Percentiles rank a stretch among this genome's conserved stretches.
These are phyloP conservation scores for Platysternon megacephalum DNA, from an alignment of 2,113 vertebrate genomes.

Conservation along the genomic window DNA sequence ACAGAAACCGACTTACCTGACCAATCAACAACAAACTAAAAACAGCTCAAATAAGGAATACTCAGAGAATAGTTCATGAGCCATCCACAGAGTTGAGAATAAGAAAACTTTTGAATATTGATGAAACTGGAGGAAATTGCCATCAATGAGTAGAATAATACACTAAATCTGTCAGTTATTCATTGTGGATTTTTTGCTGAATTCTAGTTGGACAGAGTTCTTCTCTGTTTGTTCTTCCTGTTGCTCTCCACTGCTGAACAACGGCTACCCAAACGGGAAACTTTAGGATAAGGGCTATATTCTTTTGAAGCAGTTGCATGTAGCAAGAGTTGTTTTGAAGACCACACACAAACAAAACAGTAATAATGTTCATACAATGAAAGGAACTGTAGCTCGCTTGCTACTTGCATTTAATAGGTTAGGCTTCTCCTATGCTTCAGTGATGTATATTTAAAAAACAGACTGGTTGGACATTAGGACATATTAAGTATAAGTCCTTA, in stretches of 20 bases:
- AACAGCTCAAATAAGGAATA: background rate
- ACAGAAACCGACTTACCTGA: background rate
- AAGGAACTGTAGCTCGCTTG: background rate
- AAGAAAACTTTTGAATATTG: background rate
- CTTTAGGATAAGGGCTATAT: background rate
- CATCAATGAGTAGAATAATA: background rate
- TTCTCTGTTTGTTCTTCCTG: accelerated
- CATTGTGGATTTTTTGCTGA: accelerated
- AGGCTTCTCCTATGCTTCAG: background rate
- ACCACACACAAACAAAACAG: background rate
- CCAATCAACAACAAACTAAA: background rate
- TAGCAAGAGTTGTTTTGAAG: background rate
- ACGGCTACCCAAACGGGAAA: accelerated
- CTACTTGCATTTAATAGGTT: background rate
- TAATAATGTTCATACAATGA: background rate
- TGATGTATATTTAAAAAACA: background rate
- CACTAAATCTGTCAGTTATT: background rate
- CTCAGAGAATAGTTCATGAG: accelerated
- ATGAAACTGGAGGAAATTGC: background rate
- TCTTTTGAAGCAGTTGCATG: background rate
- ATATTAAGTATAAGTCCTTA: background rate
- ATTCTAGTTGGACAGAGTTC: background rate
- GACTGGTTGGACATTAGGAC: background rate
- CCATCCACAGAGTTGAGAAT: background rate
- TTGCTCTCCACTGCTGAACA: background rate